Percentiles rank a stretch among this genome's conserved stretches.
These are phyloP conservation scores for Synergus gifuensis DNA, from an alignment of 2,888 invertebrate genomes.

Conservation along the genomic window DNA sequence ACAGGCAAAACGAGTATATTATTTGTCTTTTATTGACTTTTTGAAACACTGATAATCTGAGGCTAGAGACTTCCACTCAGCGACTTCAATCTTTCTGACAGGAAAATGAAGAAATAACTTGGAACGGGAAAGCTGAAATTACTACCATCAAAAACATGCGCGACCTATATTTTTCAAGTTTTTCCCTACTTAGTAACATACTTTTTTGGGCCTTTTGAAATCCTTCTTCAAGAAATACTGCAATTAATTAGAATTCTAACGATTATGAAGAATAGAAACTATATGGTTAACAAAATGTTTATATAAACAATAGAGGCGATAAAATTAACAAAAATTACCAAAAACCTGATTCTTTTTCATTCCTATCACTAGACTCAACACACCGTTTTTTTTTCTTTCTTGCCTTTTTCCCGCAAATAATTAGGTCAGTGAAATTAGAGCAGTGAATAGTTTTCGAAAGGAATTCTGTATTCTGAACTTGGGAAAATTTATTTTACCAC, in stretches of 20 bases:
- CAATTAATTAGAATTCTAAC: neutral
- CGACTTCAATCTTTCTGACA: conserved; percentile 47
- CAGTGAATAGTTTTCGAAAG: neutral
- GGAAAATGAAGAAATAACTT: conserved; percentile 34
- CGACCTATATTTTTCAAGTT: neutral
- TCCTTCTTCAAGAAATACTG: neutral
- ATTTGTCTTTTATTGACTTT: conserved; percentile 18
- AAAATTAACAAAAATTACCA: too few relatives aligned
- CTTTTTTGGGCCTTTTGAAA: neutral
- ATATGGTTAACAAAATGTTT: neutral
- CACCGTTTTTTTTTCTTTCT: neutral
- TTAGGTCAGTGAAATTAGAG: neutral
- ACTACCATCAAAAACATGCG: conserved; percentile 2
- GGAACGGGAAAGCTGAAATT: conserved; percentile 29
- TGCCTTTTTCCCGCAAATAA: neutral
- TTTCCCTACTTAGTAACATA: neutral
- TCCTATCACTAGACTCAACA: neutral
- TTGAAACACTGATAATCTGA: neutral
- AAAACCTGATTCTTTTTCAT: neutral
- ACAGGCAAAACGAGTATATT: neutral
- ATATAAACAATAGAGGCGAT: neutral
- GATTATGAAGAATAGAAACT: neutral
- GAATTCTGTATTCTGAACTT: neutral
- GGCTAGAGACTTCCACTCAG: neutral
- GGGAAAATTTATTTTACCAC: neutral